Conservation (phyloP, 2,888 invertebrate genomes). For the Prosapia bicincta region DNA sequence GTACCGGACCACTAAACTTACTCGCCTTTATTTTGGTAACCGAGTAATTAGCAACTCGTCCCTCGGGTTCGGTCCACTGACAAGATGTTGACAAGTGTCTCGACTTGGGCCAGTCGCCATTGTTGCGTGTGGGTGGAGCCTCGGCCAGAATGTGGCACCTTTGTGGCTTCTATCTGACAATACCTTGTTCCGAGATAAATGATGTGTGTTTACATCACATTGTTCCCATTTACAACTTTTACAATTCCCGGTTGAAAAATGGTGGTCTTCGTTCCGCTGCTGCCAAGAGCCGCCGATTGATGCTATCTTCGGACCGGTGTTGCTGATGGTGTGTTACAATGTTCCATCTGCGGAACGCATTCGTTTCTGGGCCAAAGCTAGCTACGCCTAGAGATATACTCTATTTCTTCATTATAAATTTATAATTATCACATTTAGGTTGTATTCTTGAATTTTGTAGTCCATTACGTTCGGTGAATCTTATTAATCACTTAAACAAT, state of each 20-base stretch:
- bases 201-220: not conserved
- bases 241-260: not conserved
- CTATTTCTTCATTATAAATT: too few species aligned
- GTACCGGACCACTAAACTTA: too few species aligned
- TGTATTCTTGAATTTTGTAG: too few species aligned
- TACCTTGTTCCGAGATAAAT: not conserved
- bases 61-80: not conserved
- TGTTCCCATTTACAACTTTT: not conserved
- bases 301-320: not conserved
- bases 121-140: not conserved
- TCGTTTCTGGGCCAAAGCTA: too few species aligned
- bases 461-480: too few species aligned
- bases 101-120: not conserved
- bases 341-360: too few species aligned
- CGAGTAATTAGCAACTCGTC: not conserved
- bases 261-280: not conserved
- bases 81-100: not conserved
- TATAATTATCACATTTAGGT: too few species aligned
- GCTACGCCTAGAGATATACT: too few species aligned
- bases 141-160: not conserved
- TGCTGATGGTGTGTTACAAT: too few species aligned
- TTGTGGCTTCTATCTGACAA: not conserved
- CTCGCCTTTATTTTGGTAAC: too few species aligned
- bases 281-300: not conserved
- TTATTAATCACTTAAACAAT: too few species aligned